A percentile compares a stretch with the other conserved stretches of the same genome.
These are phyloP conservation scores for Morone chrysops DNA, from an alignment of 2,113 vertebrate species.

Conservation along the genomic window DNA sequence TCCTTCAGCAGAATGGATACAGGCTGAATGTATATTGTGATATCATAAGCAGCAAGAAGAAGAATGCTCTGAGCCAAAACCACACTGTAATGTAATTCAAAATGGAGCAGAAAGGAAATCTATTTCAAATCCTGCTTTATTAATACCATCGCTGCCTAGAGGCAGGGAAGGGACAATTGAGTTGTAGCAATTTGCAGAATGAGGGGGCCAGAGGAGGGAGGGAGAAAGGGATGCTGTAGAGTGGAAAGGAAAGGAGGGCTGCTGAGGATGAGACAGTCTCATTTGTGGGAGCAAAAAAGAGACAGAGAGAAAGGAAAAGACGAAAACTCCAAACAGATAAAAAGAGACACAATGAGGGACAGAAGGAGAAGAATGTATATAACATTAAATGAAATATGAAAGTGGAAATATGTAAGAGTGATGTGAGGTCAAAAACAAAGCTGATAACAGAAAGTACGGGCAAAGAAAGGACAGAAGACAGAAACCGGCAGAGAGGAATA, in stretches of 20 bases:
- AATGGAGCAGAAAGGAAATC: constrained; percentile 63
- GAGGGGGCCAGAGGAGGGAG: not conserved
- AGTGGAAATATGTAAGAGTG: not conserved
- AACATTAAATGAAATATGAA: not conserved
- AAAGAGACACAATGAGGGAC: not conserved
- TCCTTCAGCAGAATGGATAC: constrained; percentile 20
- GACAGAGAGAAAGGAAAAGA: not conserved
- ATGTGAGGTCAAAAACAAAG: constrained; percentile 8
- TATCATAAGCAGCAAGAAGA: constrained; percentile 44
- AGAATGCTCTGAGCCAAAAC: constrained; percentile 54
- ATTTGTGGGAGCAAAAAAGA: not conserved
- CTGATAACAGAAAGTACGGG: not conserved
- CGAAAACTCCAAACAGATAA: too few species aligned
- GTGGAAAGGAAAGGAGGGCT: not conserved
- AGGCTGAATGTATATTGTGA: constrained; percentile 19
- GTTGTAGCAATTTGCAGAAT: constrained; percentile 61
- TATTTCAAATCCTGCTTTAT: constrained; percentile 71
- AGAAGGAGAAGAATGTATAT: not conserved
- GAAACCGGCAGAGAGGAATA: constrained; percentile 1
- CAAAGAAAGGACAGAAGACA: not conserved
- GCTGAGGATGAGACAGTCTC: not conserved
- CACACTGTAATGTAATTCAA: constrained; percentile 57
- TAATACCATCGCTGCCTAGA: constrained; percentile 66
- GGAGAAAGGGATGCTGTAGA: not conserved
- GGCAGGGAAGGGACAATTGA: constrained; percentile 54